Base-by-base conservation (phyloP, 2,797 vertebrate genomes). In the Selene dorsalis region DNA sequence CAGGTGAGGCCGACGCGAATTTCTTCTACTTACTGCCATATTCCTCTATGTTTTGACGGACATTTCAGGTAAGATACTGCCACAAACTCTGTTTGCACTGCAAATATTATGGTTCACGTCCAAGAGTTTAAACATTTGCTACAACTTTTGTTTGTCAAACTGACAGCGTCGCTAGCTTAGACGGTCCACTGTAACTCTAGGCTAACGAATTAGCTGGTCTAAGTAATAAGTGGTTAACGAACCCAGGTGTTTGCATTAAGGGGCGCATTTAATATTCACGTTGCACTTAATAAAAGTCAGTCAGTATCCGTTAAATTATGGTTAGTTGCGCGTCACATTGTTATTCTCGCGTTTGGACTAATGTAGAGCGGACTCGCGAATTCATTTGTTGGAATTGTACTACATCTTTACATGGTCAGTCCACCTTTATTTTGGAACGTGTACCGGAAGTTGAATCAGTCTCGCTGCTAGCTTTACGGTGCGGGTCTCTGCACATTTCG, bases 351-450 rank as follows among this genome's bases (percentile, higher is more conserved):
- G 32, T 35, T 35, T 8, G 7, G 32, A 7, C 0, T 8, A 13
- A 10, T 1, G 3, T 12, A 5, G 6, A 43, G 18, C 4, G 22
- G 24, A 8, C 0, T 41, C 4, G 10, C 20, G 4, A 22, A 20
- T 26, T 35, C 1, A 4, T 0, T 8, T 47, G 4, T 47, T 47
- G 18, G 1, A 0, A 3, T 26, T n/a, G 30, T 5, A 5, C 30
- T n/a, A 5, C 30, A 30, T 3, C 3, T 30, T 30, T 30, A 30
- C 30, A 3, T 30, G 30, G 30, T 35, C 32, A 35, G 32, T 8
- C 7, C 32, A 26, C 28, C 14, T 38, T 77, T 77, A 77, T 64
- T 77, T 41, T 69, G 64, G 41, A 39, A 73, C 35, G 18, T 9
- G 1, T 11, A 1, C 52, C 39, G 47, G 64, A 77, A 59, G 20